These are phyloP conservation scores for Gambusia affinis DNA, from an alignment of 2,113 vertebrate species.

Conservation along the genomic window DNA sequence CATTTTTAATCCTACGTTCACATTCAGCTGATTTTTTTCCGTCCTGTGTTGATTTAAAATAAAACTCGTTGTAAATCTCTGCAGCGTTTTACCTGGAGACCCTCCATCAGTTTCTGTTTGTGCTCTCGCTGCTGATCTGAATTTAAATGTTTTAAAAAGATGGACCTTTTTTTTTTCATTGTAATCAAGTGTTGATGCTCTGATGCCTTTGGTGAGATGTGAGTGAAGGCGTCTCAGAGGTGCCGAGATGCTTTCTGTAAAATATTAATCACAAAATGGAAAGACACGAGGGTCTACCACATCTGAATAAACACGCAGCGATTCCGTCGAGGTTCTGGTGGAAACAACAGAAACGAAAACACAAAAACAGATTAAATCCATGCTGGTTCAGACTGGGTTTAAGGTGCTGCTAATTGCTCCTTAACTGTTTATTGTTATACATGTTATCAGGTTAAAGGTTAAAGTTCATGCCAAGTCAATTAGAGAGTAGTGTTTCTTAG, in stretches of 20 bases:
- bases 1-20: neutral
- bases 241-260: conserved; percentile 53
- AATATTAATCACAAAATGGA: conserved; percentile 71
- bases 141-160: conserved; percentile 48
- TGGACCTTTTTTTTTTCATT: conserved; percentile 39
- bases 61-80: neutral
- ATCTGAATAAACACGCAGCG: conserved; percentile 63
- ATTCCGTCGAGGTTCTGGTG: neutral
- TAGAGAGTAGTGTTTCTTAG: too few relatives aligned
- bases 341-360: neutral
- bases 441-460: neutral
- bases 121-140: conserved; percentile 41
- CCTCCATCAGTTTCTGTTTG: conserved; percentile 23
- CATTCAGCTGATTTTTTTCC: neutral
- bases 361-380: neutral
- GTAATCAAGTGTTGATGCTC: conserved; percentile 62
- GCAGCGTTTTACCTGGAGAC: conserved; percentile 22
- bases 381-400: neutral
- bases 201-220: conserved; percentile 48
- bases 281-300: conserved; percentile 39
- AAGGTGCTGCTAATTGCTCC: neutral
- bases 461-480: neutral
- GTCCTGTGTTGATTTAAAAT: neutral
- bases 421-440: neutral
- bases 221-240: conserved; percentile 53